phyloP scores from a whole-genome alignment of 2,797 vertebrate genomes.

The Limnodromus scolopaceus region DNA sequence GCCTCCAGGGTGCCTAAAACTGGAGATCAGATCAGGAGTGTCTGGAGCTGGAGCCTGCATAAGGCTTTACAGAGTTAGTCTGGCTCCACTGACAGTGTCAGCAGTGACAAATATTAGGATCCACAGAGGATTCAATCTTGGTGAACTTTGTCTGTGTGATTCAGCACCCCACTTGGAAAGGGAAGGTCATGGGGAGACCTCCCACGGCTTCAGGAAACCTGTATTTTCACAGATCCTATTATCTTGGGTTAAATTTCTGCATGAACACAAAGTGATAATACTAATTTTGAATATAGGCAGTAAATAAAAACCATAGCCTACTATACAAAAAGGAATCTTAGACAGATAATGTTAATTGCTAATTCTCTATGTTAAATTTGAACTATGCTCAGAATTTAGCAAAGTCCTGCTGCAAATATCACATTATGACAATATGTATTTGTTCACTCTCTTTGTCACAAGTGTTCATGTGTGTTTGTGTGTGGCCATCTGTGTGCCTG shows the following conservation, averaged over 20 bases:
- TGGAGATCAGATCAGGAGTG: neutral
- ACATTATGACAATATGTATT: neutral
- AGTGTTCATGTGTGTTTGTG: fast-evolving
- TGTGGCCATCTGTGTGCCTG: neutral
- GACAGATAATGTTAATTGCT: neutral
- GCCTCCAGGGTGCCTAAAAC: neutral
- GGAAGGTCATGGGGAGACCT: neutral
- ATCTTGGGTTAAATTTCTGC: neutral
- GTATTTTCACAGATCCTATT: neutral
- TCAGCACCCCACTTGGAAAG: neutral
- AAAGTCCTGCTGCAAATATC: neutral
- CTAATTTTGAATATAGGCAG: neutral
- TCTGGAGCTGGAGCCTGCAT: neutral
- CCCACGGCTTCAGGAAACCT: neutral
- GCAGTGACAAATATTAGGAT: neutral
- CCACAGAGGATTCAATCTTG: neutral
- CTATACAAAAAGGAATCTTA: neutral
- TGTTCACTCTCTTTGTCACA: neutral
- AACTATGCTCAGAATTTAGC: neutral
- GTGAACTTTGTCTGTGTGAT: neutral
- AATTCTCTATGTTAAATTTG: neutral
- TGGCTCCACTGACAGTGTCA: neutral
- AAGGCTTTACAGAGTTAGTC: neutral
- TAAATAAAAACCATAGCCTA: neutral
- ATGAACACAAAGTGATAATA: neutral